A percentile compares a stretch with the other conserved stretches of the same genome.
Evolutionary conservation across 1,140 invertebrate genomes (phyloP).

Genomic region (Heliothis subflexa): DNA sequence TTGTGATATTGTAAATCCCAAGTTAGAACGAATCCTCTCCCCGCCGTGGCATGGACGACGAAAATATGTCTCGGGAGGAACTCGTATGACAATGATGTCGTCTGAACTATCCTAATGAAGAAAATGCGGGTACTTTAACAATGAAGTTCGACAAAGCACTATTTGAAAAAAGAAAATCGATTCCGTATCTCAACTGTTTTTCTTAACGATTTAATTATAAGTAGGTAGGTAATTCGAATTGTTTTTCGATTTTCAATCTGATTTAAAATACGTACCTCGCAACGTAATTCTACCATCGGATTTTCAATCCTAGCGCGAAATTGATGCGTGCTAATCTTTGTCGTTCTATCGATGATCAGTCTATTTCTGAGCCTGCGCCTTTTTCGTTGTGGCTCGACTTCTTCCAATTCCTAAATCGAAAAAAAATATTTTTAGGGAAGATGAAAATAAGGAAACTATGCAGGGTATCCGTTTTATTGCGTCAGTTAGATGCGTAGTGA

Average conservation of each 20-base stretch:
- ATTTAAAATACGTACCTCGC: conserved; percentile 59
- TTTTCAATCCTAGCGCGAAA: conserved; percentile 63
- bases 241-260: no score
- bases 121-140: conserved; percentile 32
- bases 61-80: conserved; percentile 53
- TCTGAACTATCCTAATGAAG: conserved; percentile 54
- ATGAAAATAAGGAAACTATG: no score
- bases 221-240: no score
- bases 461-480: no score
- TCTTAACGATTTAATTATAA: no score
- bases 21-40: background rate
- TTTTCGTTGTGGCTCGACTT: conserved; percentile 53
- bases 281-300: conserved; percentile 63
- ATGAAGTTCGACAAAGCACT: background rate
- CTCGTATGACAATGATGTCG: conserved; percentile 54
- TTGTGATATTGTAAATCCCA: conserved; percentile 37
- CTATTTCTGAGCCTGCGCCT: conserved; percentile 58
- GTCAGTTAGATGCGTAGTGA: no score
- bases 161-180: no score
- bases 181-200: no score
- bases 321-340: conserved; percentile 53
- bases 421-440: background rate
- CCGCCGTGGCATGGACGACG: conserved; percentile 55
- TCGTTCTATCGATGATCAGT: conserved; percentile 71
- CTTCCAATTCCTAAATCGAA: conserved; percentile 66